A percentile compares a stretch with the other conserved stretches of the same genome.
Evolutionary conservation across 2,113 vertebrate genomes (phyloP).

Genomic region (Phycodurus eques): DNA sequence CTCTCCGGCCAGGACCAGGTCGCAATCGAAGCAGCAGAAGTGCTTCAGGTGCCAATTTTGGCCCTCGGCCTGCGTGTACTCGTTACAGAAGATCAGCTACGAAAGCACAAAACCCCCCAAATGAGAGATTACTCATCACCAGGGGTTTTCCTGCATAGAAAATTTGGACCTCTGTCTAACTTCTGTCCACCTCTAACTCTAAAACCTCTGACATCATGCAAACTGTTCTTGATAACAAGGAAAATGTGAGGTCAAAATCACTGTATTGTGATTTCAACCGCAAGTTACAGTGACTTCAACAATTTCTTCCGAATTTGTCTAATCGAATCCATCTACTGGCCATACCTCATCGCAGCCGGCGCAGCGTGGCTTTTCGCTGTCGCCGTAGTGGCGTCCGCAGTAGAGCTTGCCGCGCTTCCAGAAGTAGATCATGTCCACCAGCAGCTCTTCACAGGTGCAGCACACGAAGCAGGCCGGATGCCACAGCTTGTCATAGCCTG

Average conservation of each 20-base stretch:
- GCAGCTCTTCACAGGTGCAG: conserved; percentile 83
- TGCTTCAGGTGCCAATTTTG: conserved; percentile 98
- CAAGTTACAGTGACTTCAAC: no score
- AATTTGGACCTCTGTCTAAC: no score
- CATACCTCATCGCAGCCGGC: conserved; percentile 95
- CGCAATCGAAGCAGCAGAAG: conserved; percentile 99
- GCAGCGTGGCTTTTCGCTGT: conserved; percentile 95
- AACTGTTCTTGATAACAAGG: no score
- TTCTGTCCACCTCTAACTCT: not conserved
- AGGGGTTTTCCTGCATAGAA: not conserved
- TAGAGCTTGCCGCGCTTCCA: conserved; percentile 93
- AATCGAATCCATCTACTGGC: not conserved
- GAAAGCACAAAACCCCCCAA: conserved; percentile 3
- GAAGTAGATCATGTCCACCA: conserved; percentile 99
- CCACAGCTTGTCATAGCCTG: conserved; percentile 93
- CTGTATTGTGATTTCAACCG: no score
- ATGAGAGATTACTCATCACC: not conserved
- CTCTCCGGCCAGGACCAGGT: conserved; percentile 89
- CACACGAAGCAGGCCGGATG: conserved; percentile 94
- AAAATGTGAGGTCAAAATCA: no score
- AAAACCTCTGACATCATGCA: not conserved
- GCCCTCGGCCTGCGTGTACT: conserved; percentile 94
- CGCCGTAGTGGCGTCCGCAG: conserved; percentile 97
- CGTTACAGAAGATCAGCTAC: conserved; percentile 96
- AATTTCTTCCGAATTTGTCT: no score